Evolutionary conservation across 92 coral and sea anemone genomes (phyloP), one percentile per base, ranked within the genome.

Genomic region (Pocillopora meandrina): DNA sequence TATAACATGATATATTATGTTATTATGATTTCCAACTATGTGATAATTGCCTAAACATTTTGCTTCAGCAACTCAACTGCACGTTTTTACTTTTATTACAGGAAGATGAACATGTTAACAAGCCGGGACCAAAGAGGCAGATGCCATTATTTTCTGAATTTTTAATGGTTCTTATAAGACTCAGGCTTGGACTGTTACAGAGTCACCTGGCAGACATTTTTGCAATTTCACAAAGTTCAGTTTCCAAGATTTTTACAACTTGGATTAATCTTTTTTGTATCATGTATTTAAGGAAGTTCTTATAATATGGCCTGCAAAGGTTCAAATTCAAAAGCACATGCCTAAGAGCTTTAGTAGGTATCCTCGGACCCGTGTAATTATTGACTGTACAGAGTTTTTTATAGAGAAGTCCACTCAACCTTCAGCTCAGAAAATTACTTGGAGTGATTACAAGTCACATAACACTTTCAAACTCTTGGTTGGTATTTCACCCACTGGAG

Each of bases 401-500:
- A 70, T 83, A 35, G 70, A 83, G 66, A 88, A 78, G 68, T 84
- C 91, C 19, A 77, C 85, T 36, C 78, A 84, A 26, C 85, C 84
- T 23, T 82, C 55, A 58, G 85, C 88, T 17, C 84, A 89, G 63
- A 89, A 69, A 69, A 84, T 69, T 62, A 66, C 79, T 3, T 89
- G 79, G 56, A 78, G 92, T 82, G 73, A 84, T 73, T 84, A 79
- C 60, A 79, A 89, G 77, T 77, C 77, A n/a, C 88, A 84, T n/a
- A 89, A 75, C 66, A 84, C 88, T 12, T 89, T 80, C 80, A 86
- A 79, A 71, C 74, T 67, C 62, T 47, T 86, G 35, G 86, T 86
- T 19, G 90, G 90, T 42, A 92, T 92, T 14, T 71, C 88, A 34
- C 93, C 95, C 34, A 70, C 88, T 26, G 91, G 93, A n/a, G 79